These are phyloP conservation scores for Eupristina koningsbergeri DNA, from an alignment of 1,140 invertebrate genomes.

Conservation along the genomic window DNA sequence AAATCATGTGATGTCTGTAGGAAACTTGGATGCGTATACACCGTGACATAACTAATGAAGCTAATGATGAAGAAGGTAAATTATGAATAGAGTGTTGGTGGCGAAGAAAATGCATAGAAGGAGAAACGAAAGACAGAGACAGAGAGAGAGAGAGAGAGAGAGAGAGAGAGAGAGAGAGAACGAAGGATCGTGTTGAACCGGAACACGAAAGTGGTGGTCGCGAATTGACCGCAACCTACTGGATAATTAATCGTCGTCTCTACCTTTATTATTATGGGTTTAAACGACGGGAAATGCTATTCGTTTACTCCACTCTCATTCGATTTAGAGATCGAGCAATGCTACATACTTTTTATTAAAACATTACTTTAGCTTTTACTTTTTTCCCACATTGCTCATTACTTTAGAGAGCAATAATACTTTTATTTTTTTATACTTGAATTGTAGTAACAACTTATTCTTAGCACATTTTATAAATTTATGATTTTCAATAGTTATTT, in stretches of 20 bases:
- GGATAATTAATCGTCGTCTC: conserved; percentile 61
- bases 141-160: background rate
- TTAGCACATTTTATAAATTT: no score
- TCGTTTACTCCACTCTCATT: conserved; percentile 7
- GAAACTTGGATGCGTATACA: background rate
- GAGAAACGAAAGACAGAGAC: background rate
- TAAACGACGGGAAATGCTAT: background rate
- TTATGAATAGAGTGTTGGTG: background rate
- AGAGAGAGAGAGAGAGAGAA: background rate
- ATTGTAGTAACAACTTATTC: no score
- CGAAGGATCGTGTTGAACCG: background rate
- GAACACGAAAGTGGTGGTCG: conserved; percentile 57
- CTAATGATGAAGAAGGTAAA: background rate
- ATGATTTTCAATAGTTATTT: no score
- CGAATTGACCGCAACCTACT: conserved; percentile 58
- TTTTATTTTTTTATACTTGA: no score
- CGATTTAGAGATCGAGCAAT: background rate
- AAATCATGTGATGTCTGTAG: background rate
- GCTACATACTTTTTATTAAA: background rate
- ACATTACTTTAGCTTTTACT: background rate
- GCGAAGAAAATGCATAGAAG: background rate
- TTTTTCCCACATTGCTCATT: no score
- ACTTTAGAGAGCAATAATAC: no score
- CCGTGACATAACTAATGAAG: background rate
- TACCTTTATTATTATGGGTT: conserved; percentile 55